Conservation (phyloP, 2,113 vertebrate genomes). For the Elaphurus davidianus region DNA sequence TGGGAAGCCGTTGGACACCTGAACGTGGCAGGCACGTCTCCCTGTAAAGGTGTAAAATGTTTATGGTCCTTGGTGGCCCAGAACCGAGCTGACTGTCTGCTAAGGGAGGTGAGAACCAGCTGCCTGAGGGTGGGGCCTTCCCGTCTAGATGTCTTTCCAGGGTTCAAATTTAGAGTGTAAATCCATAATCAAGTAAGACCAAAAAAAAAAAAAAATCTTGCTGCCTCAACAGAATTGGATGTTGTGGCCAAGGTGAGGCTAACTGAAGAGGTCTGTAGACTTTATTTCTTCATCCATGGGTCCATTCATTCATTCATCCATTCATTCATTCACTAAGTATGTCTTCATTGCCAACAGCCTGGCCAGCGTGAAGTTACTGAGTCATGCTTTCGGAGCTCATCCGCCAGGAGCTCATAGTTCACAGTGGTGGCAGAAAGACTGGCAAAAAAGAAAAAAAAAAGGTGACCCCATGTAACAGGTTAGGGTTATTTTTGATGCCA, state of each 20-base stretch:
- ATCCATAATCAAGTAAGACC: not conserved
- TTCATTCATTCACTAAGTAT: not conserved
- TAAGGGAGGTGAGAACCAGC: not conserved
- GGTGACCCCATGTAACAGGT: not conserved
- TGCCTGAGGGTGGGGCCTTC: not conserved
- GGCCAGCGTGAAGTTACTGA: not conserved
- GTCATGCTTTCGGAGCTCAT: not conserved
- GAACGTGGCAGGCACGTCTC: accelerated
- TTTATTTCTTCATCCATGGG: not conserved
- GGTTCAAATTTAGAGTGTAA: not conserved
- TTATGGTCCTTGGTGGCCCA: not conserved
- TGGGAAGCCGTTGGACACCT: not conserved
- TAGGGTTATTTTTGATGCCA: not conserved
- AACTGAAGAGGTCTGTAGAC: not conserved
- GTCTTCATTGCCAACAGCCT: not conserved
- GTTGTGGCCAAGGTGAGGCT: accelerated
- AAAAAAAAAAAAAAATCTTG: not conserved
- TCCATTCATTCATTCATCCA: not conserved
- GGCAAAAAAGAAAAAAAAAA: not conserved
- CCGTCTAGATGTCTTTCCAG: not conserved
- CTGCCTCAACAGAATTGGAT: not conserved
- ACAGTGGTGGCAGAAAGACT: not conserved
- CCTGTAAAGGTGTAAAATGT: not conserved
- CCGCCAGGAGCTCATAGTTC: not conserved
- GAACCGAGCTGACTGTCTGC: not conserved